Evolutionary conservation across 2,113 vertebrate species (phyloP).

Genomic region (Eurystomus gularis): DNA sequence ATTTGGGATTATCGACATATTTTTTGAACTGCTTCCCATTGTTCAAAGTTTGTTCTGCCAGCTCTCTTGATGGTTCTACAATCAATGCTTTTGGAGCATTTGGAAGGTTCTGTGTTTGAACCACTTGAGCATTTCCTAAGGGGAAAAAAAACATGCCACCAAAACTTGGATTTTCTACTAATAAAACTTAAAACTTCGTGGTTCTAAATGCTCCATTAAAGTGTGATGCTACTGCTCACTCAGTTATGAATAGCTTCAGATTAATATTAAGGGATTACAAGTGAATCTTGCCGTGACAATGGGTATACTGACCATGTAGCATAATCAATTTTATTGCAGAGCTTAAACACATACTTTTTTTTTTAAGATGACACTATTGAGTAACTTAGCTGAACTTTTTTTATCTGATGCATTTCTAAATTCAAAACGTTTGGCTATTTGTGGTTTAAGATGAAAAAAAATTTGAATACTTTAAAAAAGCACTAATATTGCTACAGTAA

Average conservation of each 20-base stretch:
- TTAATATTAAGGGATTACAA: background rate
- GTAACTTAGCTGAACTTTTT: background rate
- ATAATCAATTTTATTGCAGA: background rate
- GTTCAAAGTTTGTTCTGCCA: slow-evolving; percentile 95
- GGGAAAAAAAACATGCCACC: background rate
- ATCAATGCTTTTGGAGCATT: slow-evolving; percentile 93
- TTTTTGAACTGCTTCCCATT: slow-evolving; percentile 93
- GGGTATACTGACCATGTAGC: background rate
- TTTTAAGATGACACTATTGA: background rate
- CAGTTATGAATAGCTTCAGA: background rate
- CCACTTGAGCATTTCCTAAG: slow-evolving; percentile 87
- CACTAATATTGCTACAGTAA: background rate
- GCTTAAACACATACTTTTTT: background rate
- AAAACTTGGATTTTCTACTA: background rate
- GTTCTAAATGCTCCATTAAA: background rate
- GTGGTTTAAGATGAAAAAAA: background rate
- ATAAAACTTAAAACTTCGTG: background rate
- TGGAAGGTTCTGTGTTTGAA: slow-evolving; percentile 83
- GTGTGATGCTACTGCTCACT: background rate
- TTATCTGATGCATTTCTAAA: background rate
- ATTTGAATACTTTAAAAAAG: background rate
- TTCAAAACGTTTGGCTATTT: background rate
- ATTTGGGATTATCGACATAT: slow-evolving; percentile 90
- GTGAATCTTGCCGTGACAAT: background rate
- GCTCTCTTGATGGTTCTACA: slow-evolving; percentile 91